Conservation (phyloP, 2,113 vertebrate genomes). For the Sigmodon hispidus region DNA sequence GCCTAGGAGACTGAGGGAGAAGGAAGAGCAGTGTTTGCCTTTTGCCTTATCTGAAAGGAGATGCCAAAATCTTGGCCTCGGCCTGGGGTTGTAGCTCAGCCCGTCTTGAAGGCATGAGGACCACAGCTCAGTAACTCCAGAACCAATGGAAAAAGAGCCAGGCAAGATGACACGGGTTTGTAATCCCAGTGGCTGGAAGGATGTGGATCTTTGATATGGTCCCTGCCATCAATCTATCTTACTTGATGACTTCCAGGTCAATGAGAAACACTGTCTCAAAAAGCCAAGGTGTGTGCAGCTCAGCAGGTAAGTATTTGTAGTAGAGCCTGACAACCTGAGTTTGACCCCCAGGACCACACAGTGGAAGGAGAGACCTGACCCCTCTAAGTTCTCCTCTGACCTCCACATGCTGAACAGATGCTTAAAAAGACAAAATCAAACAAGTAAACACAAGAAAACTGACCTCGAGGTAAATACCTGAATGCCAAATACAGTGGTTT, state of each 20-base stretch:
- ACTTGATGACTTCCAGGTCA: background rate
- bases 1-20: accelerated
- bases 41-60: background rate
- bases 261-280: background rate
- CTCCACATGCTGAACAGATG: no score
- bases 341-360: background rate
- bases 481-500: background rate
- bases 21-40: background rate
- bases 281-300: background rate
- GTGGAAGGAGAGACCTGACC: background rate
- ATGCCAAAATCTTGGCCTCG: background rate
- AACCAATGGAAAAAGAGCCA: background rate
- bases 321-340: no score
- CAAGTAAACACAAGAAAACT: background rate
- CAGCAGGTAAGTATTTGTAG: background rate
- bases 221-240: background rate
- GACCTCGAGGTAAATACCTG: background rate
- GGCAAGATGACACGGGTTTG: background rate
- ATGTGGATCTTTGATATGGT: background rate
- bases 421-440: background rate
- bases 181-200: background rate
- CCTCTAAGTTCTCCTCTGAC: background rate
- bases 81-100: background rate
- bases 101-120: background rate
- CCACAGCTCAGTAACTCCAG: background rate